Evolutionary conservation across 2,888 invertebrate genomes (phyloP), one percentile per base, ranked within the genome.

Genomic region (Eulithis testata): DNA sequence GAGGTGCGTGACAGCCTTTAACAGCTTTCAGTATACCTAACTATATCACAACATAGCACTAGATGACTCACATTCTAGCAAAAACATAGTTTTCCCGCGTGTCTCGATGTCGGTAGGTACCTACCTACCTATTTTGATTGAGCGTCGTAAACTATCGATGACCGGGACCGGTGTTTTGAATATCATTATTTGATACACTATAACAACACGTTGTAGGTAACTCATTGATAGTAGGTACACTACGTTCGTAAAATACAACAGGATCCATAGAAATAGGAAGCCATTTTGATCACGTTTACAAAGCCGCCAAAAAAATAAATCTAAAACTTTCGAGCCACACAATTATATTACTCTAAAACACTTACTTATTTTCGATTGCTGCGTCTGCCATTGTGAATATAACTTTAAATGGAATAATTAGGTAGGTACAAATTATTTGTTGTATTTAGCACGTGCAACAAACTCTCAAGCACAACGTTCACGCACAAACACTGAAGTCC

Each of bases 281-380:
- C 94, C 94, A 94, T 94, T 93, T 94, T 94, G 93, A 88, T 91
- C 90, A 89, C 87, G 89, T 87, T 87, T 85, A 73, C 73, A 71
- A 85, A 87, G 88, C 91, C 92, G 92, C 92, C 91, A 92, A 93
- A 92, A 63, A 31, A 89, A 74, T 73, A 74, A 21, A 73, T 70
- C 11, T 68, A 59, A 66, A 80, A 81, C 79, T 68, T 76, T 72
- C 51, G 65, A 75, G 72, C 40, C 40, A 40, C 9, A 40, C 40
- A 40, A 40, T 40, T 40, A 40, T 40, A 40, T 40, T 9, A 40
- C 66, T 50, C 57, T 73, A 27, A 31, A 71, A 71, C 82, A 95
- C 95, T 95, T 94, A 95, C 95, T 94, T 95, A 85, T 94, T 94
- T 85, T 95, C 94, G 73, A 94, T 91, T 80, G 95, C 95, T 88